phyloP scores from a whole-genome alignment of 64 coral and sea anemone species.

The Acropora yongei region DNA sequence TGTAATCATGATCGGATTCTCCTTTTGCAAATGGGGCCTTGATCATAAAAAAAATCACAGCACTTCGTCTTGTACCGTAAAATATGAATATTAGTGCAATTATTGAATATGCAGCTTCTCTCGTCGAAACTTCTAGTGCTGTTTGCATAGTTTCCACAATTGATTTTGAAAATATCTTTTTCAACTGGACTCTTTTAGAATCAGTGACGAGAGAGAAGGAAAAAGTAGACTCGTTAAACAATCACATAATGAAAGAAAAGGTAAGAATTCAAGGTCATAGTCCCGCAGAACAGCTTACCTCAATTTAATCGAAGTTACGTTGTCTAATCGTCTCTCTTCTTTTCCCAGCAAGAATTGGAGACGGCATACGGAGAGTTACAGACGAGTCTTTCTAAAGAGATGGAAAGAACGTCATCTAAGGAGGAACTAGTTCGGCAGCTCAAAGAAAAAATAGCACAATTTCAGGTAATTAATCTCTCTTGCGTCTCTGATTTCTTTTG shows the following conservation, averaged over 20 bases:
- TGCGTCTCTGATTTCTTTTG: background rate
- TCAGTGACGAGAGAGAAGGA: constrained; percentile 39
- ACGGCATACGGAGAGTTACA: constrained; percentile 33
- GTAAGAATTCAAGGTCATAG: background rate
- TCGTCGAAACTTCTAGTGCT: background rate
- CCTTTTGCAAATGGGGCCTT: no score
- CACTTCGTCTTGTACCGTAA: no score
- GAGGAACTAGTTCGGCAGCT: constrained; percentile 17
- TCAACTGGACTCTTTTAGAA: background rate
- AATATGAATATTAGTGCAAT: no score
- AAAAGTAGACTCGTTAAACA: constrained; percentile 21
- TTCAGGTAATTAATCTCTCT: background rate
- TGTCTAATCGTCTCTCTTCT: background rate
- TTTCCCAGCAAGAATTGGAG: constrained; percentile 31
- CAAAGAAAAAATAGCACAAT: background rate
- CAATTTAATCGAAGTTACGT: background rate
- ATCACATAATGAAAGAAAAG: constrained; percentile 34
- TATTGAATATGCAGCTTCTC: no score
- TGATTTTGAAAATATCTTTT: background rate
- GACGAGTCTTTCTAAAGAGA: constrained; percentile 9
- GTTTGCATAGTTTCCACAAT: no score
- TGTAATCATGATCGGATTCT: background rate
- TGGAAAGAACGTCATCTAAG: background rate
- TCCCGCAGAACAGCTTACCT: no score
- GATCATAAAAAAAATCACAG: no score